These are phyloP conservation scores for Heliconius cydno DNA, from an alignment of 2,888 invertebrate genomes.

Conservation along the genomic window DNA sequence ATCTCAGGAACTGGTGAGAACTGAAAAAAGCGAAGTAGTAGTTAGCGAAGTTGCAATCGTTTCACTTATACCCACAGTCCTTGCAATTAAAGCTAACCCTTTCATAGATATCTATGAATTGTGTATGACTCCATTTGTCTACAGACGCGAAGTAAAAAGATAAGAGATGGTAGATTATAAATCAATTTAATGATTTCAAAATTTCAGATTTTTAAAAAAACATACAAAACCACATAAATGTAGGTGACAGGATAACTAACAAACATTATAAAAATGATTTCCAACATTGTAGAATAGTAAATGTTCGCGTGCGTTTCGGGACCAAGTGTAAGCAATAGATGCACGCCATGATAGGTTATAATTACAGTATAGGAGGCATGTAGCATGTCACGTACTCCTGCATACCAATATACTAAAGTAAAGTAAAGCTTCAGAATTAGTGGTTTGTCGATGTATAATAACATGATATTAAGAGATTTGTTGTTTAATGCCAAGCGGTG, in stretches of 20 bases:
- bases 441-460: not conserved
- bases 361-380: constrained; percentile 17
- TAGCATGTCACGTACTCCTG: constrained; percentile 21
- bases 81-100: too few species aligned
- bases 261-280: constrained; percentile 5
- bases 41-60: too few species aligned
- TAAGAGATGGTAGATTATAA: too few species aligned
- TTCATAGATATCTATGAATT: too few species aligned
- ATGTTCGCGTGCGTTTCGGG: constrained; percentile 18
- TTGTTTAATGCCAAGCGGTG: not conserved
- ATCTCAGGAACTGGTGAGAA: not conserved
- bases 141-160: too few species aligned
- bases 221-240: not conserved
- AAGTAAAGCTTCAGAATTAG: constrained; percentile 7
- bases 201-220: too few species aligned
- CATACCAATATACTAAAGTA: not conserved
- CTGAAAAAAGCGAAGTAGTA: not conserved
- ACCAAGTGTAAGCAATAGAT: constrained; percentile 27
- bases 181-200: too few species aligned
- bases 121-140: too few species aligned
- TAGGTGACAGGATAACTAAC: not conserved
- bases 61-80: too few species aligned
- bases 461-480: constrained; percentile 6
- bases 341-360: constrained; percentile 33
- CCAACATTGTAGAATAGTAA: not conserved